phyloP scores from a whole-genome alignment of 35 echinoderm and acorn worm genomes.

The Anneissia japonica region DNA sequence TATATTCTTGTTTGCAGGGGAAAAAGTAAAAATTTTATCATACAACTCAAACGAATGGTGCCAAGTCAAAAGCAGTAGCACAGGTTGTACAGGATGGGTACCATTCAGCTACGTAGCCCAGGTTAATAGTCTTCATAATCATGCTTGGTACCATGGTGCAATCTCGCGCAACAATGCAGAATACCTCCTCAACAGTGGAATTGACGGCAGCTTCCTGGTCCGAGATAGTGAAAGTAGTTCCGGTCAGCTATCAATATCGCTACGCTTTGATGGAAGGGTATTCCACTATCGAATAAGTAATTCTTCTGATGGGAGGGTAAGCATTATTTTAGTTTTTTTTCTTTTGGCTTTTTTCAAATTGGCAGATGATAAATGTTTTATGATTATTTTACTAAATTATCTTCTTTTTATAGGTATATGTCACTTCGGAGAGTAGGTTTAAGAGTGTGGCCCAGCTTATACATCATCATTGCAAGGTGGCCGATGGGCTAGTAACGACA shows the following conservation, averaged over 20 bases:
- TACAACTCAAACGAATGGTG: conserved; percentile 94
- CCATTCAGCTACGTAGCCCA: conserved; percentile 82
- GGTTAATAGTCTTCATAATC: conserved; percentile 88
- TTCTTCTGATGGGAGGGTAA: conserved; percentile 78
- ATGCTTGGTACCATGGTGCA: conserved; percentile 96
- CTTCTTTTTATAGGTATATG: conserved; percentile 72
- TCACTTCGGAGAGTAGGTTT: conserved; percentile 81
- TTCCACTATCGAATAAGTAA: conserved; percentile 93
- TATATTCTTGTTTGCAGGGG: conserved; percentile 47
- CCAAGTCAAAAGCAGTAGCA: conserved; percentile 65
- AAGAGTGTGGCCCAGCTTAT: conserved; percentile 80
- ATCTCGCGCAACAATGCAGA: conserved; percentile 90
- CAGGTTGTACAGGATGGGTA: conserved; percentile 82
- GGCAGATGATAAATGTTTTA: background rate
- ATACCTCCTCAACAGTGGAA: conserved; percentile 94
- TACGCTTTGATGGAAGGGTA: conserved; percentile 85
- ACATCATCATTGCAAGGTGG: conserved; percentile 77
- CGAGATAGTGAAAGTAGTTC: conserved; percentile 95
- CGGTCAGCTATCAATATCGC: conserved; percentile 85
- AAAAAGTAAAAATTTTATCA: conserved; percentile 69
- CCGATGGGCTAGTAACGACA: conserved; percentile 90
- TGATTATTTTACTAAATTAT: background rate
- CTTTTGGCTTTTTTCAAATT: no score
- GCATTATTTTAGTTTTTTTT: background rate
- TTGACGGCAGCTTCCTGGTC: conserved; percentile 97